These are phyloP conservation scores for Podabrus alpinus DNA, from an alignment of 2,888 invertebrate species.

Conservation along the genomic window DNA sequence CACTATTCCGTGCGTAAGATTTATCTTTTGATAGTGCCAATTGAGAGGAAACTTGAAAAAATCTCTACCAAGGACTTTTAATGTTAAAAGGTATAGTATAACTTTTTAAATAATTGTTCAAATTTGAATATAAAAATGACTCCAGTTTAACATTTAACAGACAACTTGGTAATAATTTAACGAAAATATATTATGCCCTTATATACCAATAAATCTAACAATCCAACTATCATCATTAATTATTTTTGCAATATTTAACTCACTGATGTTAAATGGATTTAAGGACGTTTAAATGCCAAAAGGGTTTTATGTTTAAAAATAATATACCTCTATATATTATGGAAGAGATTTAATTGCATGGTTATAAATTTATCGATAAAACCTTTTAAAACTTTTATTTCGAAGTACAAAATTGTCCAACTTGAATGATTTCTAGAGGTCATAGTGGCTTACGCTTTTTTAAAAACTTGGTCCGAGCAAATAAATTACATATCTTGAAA, in stretches of 20 bases:
- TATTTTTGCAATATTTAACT: background rate
- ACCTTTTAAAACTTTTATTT: background rate
- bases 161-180: background rate
- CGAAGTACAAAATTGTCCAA: background rate
- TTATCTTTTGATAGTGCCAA: background rate
- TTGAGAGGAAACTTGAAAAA: background rate
- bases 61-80: too few species aligned
- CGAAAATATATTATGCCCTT: background rate
- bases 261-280: background rate
- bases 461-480: background rate
- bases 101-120: background rate
- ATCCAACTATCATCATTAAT: background rate
- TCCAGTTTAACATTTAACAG: background rate
- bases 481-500: background rate
- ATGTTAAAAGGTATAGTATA: too few species aligned
- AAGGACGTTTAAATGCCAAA: background rate
- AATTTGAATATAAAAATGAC: background rate
- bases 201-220: background rate
- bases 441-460: background rate
- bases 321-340: background rate
- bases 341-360: background rate
- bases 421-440: background rate
- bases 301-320: background rate
- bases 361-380: background rate
- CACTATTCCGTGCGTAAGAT: background rate